Base-by-base conservation (phyloP, 2,888 invertebrate genomes). In the Brenthis hecate region DNA sequence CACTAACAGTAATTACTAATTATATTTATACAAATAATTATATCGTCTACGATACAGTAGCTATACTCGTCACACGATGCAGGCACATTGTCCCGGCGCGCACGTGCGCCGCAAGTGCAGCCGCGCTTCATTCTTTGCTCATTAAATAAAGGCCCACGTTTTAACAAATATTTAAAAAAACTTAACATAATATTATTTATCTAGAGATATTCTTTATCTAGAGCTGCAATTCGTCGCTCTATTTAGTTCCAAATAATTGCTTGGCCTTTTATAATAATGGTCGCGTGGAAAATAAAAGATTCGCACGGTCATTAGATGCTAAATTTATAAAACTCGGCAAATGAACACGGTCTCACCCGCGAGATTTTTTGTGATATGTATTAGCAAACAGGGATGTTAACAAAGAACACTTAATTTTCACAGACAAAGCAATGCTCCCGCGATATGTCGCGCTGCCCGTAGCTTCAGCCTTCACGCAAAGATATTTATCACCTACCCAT, bases 181-280 rank as follows among this genome's bases (percentile, higher is more conserved):
- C 11, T 43, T 43, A 43, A 43, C 36, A 43, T 11, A 23, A 50
- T 60, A 28, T 13, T 6, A 6, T 48, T 19, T 19, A 19, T 19
- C 0, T 19, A 19, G 19, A 19, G 19, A 6, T 28, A 60, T 32
- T 60, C 13, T 28, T n/a, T n/a, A 8, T 14, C 3, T 50, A 16
- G 32, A 60, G 16, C 28, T n/a, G 50, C 13, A 60, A 50, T 60
- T 60, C 16, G 50, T 32, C 1, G 5, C n/a, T 50, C 32, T 8
- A 54, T 53, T 62, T 19, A 62, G 62, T 62, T 36, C 19, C 43
- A 53, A 13, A 36, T 62, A 62, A 62, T 62, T 53, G 62, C 19
- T 36, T 19, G 2, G 8, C n/a, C 16, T n/a, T n/a, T 43, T 53
- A 43, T 43, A 62, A 62, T 62, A 62, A 43, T 62, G 14, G 16